Evolutionary conservation across 2,113 vertebrate genomes (phyloP).

Genomic region (Laticauda colubrina): DNA sequence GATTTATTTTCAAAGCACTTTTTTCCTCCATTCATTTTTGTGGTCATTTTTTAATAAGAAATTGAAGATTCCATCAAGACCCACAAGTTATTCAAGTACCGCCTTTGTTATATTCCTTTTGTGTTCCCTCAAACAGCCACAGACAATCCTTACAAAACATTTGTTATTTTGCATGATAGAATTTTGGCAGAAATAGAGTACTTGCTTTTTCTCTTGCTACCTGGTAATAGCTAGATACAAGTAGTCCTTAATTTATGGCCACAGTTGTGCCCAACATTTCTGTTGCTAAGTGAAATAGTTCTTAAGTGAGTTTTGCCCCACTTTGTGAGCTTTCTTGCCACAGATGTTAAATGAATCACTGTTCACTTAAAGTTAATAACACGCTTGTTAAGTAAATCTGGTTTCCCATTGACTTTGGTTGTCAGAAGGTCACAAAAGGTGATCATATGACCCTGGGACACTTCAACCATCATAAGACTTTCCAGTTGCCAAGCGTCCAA

Average conservation of each 20-base stretch:
- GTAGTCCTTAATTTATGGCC: neutral
- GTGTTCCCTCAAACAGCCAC: neutral
- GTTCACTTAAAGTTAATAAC: neutral
- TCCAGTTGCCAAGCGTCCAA: neutral
- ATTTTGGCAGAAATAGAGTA: neutral
- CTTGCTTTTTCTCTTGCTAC: neutral
- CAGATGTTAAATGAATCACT: neutral
- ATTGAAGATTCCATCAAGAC: neutral
- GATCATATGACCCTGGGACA: neutral
- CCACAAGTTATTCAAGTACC: neutral
- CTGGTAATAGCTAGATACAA: neutral
- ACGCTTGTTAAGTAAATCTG: neutral
- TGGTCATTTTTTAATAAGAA: neutral
- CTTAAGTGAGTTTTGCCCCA: neutral
- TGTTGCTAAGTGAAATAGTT: neutral
- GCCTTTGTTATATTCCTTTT: neutral
- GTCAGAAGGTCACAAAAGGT: neutral
- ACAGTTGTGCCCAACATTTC: neutral
- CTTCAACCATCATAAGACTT: neutral
- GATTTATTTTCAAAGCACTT: neutral
- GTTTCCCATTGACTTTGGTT: neutral
- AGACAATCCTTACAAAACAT: neutral
- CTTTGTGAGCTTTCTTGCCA: neutral
- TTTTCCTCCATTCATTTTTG: neutral
- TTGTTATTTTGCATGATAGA: neutral